Evolutionary conservation across 2,113 vertebrate genomes (phyloP).

Genomic region (Podarcis cretensis): DNA sequence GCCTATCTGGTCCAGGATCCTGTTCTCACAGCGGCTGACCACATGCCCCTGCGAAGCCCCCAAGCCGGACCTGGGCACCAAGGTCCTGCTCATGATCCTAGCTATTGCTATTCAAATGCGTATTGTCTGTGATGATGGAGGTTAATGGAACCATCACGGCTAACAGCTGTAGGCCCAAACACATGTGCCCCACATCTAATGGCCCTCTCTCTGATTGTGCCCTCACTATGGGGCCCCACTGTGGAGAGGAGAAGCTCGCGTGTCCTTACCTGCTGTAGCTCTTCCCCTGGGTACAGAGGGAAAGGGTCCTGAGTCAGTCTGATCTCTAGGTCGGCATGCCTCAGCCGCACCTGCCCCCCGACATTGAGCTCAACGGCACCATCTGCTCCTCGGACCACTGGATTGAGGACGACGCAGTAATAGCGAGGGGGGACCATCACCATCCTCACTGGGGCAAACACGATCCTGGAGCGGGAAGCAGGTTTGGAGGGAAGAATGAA

Average conservation of each 20-base stretch:
- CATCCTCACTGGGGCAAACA: slow-evolving; percentile 83
- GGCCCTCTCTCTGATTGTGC: neutral
- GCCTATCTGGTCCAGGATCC: neutral
- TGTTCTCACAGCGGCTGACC: neutral
- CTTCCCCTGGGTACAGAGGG: slow-evolving; percentile 86
- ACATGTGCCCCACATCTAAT: neutral
- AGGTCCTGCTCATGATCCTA: neutral
- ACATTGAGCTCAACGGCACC: slow-evolving; percentile 75
- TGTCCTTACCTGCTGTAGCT: slow-evolving; percentile 78
- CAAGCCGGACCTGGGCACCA: neutral
- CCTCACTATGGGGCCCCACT: neutral
- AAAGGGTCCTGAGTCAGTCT: slow-evolving; percentile 88
- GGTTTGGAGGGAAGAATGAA: neutral
- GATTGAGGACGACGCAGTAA: slow-evolving; percentile 87
- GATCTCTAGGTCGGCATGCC: slow-evolving; percentile 90
- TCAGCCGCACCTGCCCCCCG: slow-evolving; percentile 85
- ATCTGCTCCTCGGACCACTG: slow-evolving; percentile 73
- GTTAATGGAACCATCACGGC: no score
- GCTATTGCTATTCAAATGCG: neutral
- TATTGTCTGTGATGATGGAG: neutral
- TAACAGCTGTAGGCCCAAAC: neutral
- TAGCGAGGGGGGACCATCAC: slow-evolving; percentile 88
- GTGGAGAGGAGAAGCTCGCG: neutral
- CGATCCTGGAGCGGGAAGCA: slow-evolving; percentile 71
- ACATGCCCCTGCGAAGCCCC: neutral